These are phyloP conservation scores for Neodiprion pinetum DNA, from an alignment of 1,140 invertebrate species.

Conservation along the genomic window DNA sequence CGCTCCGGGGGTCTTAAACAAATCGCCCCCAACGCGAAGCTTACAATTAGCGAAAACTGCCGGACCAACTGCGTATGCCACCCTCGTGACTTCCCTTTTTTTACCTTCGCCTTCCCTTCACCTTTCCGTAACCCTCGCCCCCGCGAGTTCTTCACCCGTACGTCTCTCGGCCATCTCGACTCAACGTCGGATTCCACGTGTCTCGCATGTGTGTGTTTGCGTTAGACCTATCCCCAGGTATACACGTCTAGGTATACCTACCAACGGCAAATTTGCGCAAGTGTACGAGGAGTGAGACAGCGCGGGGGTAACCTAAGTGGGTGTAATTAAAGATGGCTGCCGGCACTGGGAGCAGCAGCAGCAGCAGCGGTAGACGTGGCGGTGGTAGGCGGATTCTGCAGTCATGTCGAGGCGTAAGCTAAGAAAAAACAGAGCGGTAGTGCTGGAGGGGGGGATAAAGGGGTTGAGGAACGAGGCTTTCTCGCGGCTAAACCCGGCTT, in stretches of 20 bases:
- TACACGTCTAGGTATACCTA: too few relatives aligned
- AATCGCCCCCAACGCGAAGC: neutral
- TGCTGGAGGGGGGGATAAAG: neutral
- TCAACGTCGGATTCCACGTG: too few relatives aligned
- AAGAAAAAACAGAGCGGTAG: slow-evolving; percentile 15
- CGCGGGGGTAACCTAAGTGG: neutral
- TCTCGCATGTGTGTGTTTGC: too few relatives aligned
- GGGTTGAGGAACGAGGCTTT: neutral
- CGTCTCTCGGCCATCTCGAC: too few relatives aligned
- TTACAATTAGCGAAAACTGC: slow-evolving; percentile 5
- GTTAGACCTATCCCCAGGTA: too few relatives aligned
- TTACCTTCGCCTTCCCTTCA: neutral
- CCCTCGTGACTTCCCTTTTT: too few relatives aligned
- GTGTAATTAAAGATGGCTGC: slow-evolving; percentile 5
- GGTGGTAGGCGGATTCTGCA: neutral
- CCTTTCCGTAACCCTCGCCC: neutral
- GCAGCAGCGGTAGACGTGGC: neutral
- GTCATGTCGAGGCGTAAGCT: neutral
- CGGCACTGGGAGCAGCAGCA: neutral
- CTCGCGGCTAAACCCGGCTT: too few relatives aligned
- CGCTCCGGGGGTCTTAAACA: neutral
- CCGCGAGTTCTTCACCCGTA: neutral
- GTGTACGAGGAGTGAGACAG: neutral
- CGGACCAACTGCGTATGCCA: neutral
- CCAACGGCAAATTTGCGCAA: too few relatives aligned